Conservation (phyloP, 2,797 vertebrate genomes). For the Psittacula echo region DNA sequence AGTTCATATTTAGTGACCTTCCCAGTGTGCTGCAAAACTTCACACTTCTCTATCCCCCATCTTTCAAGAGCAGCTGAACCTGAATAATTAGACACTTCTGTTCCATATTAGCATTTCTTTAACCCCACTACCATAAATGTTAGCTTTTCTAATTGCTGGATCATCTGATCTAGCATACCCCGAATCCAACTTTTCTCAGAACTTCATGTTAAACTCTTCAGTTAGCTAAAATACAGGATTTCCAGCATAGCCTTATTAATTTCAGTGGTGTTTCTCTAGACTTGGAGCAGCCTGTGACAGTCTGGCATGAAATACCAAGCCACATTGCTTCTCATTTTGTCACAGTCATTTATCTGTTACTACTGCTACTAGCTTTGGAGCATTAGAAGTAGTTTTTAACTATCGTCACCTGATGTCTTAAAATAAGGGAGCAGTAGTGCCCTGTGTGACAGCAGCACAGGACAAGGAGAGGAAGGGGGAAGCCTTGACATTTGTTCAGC, state of each 20-base stretch:
- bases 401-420: background rate
- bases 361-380: background rate
- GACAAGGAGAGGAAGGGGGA: background rate
- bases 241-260: background rate
- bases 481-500: background rate
- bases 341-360: background rate
- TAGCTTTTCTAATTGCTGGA: background rate
- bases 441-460: background rate
- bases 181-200: background rate
- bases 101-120: background rate
- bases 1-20: background rate
- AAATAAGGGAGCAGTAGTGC: background rate
- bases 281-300: background rate
- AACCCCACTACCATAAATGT: background rate
- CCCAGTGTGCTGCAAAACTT: background rate
- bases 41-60: fast-evolving
- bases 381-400: background rate
- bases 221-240: background rate
- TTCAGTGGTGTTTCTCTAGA: background rate
- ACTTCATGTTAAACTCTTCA: background rate
- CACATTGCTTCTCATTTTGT: fast-evolving
- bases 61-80: background rate
- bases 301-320: background rate
- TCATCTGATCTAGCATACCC: background rate
- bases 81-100: background rate